These are phyloP conservation scores for Euglossa dilemma DNA, from an alignment of 1,140 invertebrate genomes.

Conservation along the genomic window DNA sequence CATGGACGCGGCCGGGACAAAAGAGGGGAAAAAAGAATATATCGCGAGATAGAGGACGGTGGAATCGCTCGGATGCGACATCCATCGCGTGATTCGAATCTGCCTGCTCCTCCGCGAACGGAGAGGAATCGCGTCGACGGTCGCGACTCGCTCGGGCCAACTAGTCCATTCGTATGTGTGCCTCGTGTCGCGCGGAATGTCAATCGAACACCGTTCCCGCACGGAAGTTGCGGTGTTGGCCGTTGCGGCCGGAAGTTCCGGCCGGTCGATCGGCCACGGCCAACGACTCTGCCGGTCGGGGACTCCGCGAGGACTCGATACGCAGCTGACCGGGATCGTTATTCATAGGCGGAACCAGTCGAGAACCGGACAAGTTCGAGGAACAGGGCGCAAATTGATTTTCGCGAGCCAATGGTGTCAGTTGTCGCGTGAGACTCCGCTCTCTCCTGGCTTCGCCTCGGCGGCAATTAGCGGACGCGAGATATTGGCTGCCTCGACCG, in stretches of 20 bases:
- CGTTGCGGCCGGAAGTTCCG: not conserved
- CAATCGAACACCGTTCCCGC: slow-evolving; percentile 7
- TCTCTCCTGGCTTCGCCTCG: not conserved
- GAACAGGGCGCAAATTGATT: slow-evolving; percentile 28
- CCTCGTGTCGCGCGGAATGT: not conserved
- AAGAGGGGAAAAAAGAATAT: not conserved
- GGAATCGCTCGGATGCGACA: slow-evolving; percentile 19
- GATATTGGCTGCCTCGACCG: not conserved
- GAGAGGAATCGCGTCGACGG: not conserved
- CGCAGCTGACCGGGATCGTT: slow-evolving; percentile 1
- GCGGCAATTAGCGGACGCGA: not conserved
- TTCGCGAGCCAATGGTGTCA: not conserved
- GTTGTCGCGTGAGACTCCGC: not conserved
- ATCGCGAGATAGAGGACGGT: not conserved
- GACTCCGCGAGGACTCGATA: not conserved
- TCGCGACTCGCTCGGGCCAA: not conserved
- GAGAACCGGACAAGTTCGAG: not conserved
- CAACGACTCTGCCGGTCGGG: too few relatives aligned
- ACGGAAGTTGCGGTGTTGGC: not conserved
- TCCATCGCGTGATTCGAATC: slow-evolving; percentile 8
- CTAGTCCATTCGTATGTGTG: not conserved
- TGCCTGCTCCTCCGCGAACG: not conserved
- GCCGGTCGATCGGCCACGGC: slow-evolving; percentile 1
- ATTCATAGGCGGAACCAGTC: not conserved
- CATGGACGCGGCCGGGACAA: not conserved